phyloP scores from a whole-genome alignment of 2,888 invertebrate species.

The Phaedon cochleariae region DNA sequence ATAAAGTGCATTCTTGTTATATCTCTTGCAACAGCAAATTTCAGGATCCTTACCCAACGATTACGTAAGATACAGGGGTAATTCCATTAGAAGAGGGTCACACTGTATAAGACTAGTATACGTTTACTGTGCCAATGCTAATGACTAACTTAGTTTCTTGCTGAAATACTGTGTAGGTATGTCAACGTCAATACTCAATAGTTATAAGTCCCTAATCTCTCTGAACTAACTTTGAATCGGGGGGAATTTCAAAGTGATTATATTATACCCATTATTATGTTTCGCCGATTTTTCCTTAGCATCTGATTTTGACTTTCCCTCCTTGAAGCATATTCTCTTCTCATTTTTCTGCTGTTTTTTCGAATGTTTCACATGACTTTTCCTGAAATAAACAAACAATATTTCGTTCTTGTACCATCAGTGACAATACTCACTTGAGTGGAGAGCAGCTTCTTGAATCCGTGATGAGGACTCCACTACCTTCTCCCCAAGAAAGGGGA shows the following conservation, averaged over 20 bases:
- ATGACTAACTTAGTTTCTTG: no score
- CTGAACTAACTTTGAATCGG: conserved; percentile 39
- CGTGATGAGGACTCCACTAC: conserved; percentile 31
- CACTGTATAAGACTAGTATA: no score
- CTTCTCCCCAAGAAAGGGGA: conserved; percentile 72
- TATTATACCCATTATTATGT: conserved; percentile 53
- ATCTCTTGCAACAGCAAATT: no score
- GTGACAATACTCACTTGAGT: conserved; percentile 39
- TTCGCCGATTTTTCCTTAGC: conserved; percentile 46
- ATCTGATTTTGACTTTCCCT: conserved; percentile 44
- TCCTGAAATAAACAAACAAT: conserved; percentile 28
- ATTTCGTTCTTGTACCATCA: not conserved
- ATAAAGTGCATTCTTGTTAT: no score
- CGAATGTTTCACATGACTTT: conserved; percentile 36
- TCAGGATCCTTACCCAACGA: no score
- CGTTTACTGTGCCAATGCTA: no score
- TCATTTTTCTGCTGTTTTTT: conserved; percentile 40
- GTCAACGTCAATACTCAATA: no score
- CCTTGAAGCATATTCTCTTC: conserved; percentile 45
- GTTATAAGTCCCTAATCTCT: no score
- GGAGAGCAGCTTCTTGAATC: conserved; percentile 32
- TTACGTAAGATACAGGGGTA: no score
- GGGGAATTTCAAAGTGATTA: conserved; percentile 49
- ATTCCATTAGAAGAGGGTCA: no score
- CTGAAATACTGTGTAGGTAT: no score